Evolutionary conservation across 2,888 invertebrate genomes (phyloP).

Genomic region (Spilosoma lubricipeda): DNA sequence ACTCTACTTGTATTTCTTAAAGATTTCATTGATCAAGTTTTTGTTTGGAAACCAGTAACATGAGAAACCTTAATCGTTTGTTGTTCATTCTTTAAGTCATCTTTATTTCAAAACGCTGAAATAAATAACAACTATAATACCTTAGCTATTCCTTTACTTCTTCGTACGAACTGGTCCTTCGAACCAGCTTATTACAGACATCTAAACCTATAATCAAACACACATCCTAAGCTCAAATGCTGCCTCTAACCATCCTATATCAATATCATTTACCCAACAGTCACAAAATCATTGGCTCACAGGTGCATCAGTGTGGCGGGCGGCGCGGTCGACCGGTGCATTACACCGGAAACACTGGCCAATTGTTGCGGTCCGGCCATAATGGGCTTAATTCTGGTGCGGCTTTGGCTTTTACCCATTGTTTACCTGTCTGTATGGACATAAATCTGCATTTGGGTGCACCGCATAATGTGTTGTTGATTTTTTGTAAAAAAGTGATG

Average conservation of each 20-base stretch:
- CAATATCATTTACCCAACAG: slow-evolving; percentile 38
- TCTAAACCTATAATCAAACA: not conserved
- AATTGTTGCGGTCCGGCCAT: slow-evolving; percentile 76
- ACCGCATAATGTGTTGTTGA: not conserved
- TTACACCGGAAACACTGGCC: slow-evolving; percentile 74
- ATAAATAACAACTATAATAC: not conserved
- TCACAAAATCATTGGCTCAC: slow-evolving; percentile 44
- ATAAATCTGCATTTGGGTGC: slow-evolving; percentile 49
- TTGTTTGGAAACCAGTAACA: not conserved
- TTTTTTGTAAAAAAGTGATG: not conserved
- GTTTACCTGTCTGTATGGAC: slow-evolving; percentile 72
- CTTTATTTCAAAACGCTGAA: not conserved
- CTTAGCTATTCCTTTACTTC: too few species aligned
- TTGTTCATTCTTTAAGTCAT: not conserved
- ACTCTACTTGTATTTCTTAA: not conserved
- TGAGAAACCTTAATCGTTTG: not conserved
- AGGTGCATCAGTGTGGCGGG: slow-evolving; percentile 25
- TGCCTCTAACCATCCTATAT: slow-evolving; percentile 27
- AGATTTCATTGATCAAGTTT: not conserved
- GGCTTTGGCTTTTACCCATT: slow-evolving; percentile 84
- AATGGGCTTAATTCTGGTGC: slow-evolving; percentile 84
- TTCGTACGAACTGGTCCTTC: not conserved
- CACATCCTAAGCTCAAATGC: not conserved
- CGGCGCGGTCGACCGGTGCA: slow-evolving; percentile 60
- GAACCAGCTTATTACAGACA: not conserved